Conservation (phyloP, 2,113 vertebrate species). For the Neoarius graeffei region DNA sequence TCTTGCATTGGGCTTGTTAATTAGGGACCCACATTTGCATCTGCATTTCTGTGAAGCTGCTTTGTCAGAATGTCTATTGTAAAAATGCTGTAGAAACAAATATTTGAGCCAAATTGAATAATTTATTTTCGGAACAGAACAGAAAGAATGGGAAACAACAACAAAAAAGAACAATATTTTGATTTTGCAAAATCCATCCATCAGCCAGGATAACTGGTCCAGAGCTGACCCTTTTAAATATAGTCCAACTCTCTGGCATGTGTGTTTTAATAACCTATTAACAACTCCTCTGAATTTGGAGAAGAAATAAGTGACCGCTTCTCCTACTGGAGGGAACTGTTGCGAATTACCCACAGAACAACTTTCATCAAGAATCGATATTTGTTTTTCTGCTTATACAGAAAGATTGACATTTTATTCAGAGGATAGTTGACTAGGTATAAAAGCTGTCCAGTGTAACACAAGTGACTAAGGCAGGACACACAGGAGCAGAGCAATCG, state of each 20-base stretch:
- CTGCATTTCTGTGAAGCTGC: not conserved
- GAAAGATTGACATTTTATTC: not conserved
- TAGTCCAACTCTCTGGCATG: not conserved
- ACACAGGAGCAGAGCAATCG: conserved; percentile 27
- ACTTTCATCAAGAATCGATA: not conserved
- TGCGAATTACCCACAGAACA: not conserved
- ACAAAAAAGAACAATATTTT: too few relatives aligned
- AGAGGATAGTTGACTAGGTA: not conserved
- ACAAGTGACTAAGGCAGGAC: not conserved
- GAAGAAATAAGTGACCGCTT: not conserved
- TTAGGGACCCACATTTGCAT: not conserved
- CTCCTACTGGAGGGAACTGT: not conserved
- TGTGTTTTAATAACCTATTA: not conserved
- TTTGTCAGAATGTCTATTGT: not conserved
- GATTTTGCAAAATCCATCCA: too few relatives aligned
- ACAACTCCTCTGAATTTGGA: not conserved
- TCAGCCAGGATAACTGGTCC: not conserved
- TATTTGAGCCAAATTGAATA: not conserved
- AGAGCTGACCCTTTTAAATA: not conserved
- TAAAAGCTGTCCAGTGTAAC: not conserved
- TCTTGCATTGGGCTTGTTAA: not conserved
- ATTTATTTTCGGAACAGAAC: not conserved
- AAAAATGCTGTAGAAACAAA: not conserved
- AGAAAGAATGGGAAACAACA: not conserved
- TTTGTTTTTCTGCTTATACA: not conserved